Percentiles rank a stretch among this genome's conserved stretches.
Conservation (phyloP, 2,797 vertebrate genomes). For the Labeo calbasu region DNA sequence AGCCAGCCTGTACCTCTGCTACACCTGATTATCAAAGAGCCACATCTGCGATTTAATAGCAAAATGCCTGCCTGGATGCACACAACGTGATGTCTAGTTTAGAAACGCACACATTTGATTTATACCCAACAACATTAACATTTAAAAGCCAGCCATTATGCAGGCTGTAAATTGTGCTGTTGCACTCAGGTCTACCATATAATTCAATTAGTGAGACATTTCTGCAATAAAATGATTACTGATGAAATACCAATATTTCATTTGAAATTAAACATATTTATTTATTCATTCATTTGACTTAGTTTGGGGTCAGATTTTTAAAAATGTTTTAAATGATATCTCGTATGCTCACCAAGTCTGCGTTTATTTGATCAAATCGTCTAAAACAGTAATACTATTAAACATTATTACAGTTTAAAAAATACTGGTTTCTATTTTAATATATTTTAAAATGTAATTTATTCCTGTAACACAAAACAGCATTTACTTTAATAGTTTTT, state of each 20-base stretch:
- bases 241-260: slow-evolving; percentile 29
- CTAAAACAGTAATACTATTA: neutral
- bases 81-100: slow-evolving; percentile 1
- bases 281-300: neutral
- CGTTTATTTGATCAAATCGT: neutral
- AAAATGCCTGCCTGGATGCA: neutral
- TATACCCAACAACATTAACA: neutral
- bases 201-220: slow-evolving; percentile 9
- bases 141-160: neutral
- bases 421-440: too few species aligned
- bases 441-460: too few species aligned
- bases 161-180: slow-evolving; percentile 31
- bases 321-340: too few species aligned
- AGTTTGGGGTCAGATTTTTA: neutral
- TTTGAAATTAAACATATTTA: slow-evolving; percentile 8
- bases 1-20: neutral
- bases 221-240: neutral
- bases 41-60: neutral
- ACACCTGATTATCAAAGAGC: slow-evolving; percentile 12
- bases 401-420: neutral
- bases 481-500: too few species aligned
- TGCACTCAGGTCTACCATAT: slow-evolving; percentile 24
- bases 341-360: neutral
- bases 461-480: neutral
- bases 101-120: slow-evolving; percentile 29